Conservation (phyloP, 2,113 vertebrate genomes). For the Osmerus eperlanus region DNA sequence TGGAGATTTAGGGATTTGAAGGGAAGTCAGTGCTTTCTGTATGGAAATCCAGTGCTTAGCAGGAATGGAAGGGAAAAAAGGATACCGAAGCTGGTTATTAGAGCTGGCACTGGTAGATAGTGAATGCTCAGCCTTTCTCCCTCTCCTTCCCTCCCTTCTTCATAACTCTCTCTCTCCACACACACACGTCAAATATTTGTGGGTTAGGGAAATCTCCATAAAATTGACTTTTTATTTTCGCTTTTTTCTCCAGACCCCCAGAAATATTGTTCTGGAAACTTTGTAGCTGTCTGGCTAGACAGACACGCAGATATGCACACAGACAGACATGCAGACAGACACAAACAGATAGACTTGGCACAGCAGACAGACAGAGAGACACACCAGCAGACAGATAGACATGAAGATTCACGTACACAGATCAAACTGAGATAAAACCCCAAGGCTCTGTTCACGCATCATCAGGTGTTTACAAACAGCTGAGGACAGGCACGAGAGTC, state of each 20-base stretch:
- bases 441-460: neutral
- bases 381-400: neutral
- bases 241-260: constrained; percentile 18
- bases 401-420: no score
- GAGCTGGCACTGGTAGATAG: constrained; percentile 51
- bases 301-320: constrained; percentile 18
- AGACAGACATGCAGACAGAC: constrained; percentile 4
- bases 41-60: constrained; percentile 25
- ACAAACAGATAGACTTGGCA: no score
- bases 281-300: constrained; percentile 13
- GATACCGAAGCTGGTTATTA: constrained; percentile 52
- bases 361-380: constrained; percentile 12
- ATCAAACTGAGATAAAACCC: neutral
- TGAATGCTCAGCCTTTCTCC: constrained; percentile 29
- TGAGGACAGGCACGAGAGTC: constrained; percentile 22
- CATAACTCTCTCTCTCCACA: constrained; percentile 10
- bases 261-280: constrained; percentile 12
- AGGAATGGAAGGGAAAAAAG: constrained; percentile 29
- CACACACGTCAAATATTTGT: constrained; percentile 53
- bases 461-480: constrained; percentile 12
- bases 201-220: constrained; percentile 48
- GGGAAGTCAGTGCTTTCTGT: neutral
- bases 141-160: neutral
- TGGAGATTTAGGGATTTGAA: neutral
- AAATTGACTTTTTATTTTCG: constrained; percentile 19